phyloP scores from a whole-genome alignment of 2,888 invertebrate species.

The Coelopa pilipes region DNA sequence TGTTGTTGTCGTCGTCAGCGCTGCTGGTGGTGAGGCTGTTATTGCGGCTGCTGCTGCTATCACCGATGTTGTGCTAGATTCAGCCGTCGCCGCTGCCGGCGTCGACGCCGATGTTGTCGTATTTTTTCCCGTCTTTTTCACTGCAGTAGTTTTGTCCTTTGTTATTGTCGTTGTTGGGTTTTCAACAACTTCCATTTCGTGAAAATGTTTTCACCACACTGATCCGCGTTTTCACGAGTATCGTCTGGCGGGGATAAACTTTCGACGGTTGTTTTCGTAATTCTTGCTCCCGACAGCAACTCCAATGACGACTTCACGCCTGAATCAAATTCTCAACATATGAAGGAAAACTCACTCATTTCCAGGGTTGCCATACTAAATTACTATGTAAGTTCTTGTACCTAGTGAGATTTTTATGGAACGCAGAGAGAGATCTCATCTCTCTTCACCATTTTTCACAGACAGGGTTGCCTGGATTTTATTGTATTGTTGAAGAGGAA shows the following conservation, averaged over 20 bases:
- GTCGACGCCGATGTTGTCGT: slow-evolving; percentile 20
- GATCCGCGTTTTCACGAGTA: not conserved
- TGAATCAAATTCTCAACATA: not conserved
- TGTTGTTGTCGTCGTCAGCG: not conserved
- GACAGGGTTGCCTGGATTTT: no score
- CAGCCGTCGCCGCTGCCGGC: not conserved
- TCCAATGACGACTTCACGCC: not conserved
- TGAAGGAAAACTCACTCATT: no score
- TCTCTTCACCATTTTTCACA: no score
- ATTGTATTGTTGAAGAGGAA: no score
- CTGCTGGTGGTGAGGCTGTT: slow-evolving; percentile 25
- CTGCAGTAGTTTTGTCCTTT: slow-evolving; percentile 19
- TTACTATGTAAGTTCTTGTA: no score
- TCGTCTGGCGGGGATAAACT: not conserved
- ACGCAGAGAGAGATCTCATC: no score
- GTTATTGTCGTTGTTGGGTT: not conserved
- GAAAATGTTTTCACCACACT: not conserved
- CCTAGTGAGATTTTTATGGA: no score
- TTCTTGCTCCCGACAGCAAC: no score
- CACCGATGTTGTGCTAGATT: slow-evolving; percentile 25
- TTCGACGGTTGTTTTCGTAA: no score
- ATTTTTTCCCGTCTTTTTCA: slow-evolving; percentile 22
- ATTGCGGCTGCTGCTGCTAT: slow-evolving; percentile 1
- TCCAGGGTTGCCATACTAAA: no score
- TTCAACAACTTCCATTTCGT: slow-evolving; percentile 23